phyloP scores from a whole-genome alignment of 2,888 invertebrate genomes.

The Pasiphila rectangulata region DNA sequence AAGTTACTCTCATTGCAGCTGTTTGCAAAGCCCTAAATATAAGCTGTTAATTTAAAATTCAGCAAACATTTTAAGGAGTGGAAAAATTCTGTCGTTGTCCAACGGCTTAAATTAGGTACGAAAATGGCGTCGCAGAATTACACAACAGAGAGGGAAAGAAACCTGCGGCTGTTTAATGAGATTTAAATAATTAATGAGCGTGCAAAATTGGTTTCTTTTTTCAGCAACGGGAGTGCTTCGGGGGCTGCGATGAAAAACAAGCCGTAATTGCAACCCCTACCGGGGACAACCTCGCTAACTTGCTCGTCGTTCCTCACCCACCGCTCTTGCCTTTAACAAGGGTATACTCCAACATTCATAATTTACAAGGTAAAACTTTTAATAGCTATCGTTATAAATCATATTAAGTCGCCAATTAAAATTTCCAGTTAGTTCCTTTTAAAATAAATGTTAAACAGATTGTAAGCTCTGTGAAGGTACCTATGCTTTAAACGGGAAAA shows the following conservation, averaged over 20 bases:
- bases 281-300: slow-evolving; percentile 47
- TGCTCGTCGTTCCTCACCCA: slow-evolving; percentile 35
- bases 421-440: slow-evolving; percentile 30
- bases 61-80: slow-evolving; percentile 21
- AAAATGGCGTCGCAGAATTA: slow-evolving; percentile 61
- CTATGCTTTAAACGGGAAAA: no score
- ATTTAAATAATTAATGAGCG: slow-evolving; percentile 82
- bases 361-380: slow-evolving; percentile 62
- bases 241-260: slow-evolving; percentile 69
- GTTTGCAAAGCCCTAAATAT: slow-evolving; percentile 5
- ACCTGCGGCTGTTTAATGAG: slow-evolving; percentile 78
- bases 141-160: slow-evolving; percentile 68
- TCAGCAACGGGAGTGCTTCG: slow-evolving; percentile 58
- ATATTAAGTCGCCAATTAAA: slow-evolving; percentile 54
- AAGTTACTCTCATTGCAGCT: no score
- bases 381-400: slow-evolving; percentile 58
- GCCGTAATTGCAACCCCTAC: slow-evolving; percentile 70
- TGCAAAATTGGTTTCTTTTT: slow-evolving; percentile 79
- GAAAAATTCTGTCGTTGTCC: slow-evolving; percentile 41
- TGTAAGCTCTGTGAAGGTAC: no score
- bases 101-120: slow-evolving; percentile 59
- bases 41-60: slow-evolving; percentile 18
- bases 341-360: slow-evolving; percentile 46
- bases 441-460: no score
- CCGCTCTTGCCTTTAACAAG: slow-evolving; percentile 38